Base-by-base conservation (phyloP, 2,797 vertebrate species). In the Sebastes oblongus region DNA sequence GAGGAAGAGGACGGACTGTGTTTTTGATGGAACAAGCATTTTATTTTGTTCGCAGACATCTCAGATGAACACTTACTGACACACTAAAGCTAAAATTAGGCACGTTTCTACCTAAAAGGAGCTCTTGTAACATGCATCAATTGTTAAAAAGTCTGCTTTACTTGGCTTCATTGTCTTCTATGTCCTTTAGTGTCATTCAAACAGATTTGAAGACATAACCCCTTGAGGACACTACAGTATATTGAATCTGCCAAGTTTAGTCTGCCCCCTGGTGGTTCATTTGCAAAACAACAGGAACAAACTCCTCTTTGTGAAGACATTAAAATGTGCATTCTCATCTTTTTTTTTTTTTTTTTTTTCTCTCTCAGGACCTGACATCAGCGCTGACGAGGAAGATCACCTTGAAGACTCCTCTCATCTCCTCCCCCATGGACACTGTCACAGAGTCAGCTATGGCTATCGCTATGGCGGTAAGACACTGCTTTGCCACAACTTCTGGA, bases 361-460 rank as follows among this genome's bases (percentile, higher is more conserved):
- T 64, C 16, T 80, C 10, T 11, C 72, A 98, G 98, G 98, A 98
- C 86, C 86, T 98, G 88, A 98, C 97, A 3, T 98, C 98, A 22
- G 98, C 98, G 2, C 94, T 98, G 78, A 98, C 97, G 78, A 97
- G 95, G 77, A 98, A 97, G 89, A 98, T 98, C 91, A 97, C 97
- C 0, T 54, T 98, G 78, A 98, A 98, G 94, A 98, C 98, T 0
- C 98, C 98, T 0, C 95, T 98, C 64, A 96, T 97, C 89, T 98
- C 98, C 34, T 98, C 98, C 13, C 98, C 98, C n/a, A 98, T 98
- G 97, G 97, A 98, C 91, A 98, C 98, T 0, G 97, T 98, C 72
- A 98, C 98, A 1, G 98, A 98, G 90, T 97, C 97, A 0, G 96
- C 97, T 64, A 98, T 98, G 98, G 98, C 98, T n/a, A 98, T 98